These are phyloP conservation scores for Thalassarche chlororhynchos DNA, from an alignment of 2,113 vertebrate species.

Conservation along the genomic window DNA sequence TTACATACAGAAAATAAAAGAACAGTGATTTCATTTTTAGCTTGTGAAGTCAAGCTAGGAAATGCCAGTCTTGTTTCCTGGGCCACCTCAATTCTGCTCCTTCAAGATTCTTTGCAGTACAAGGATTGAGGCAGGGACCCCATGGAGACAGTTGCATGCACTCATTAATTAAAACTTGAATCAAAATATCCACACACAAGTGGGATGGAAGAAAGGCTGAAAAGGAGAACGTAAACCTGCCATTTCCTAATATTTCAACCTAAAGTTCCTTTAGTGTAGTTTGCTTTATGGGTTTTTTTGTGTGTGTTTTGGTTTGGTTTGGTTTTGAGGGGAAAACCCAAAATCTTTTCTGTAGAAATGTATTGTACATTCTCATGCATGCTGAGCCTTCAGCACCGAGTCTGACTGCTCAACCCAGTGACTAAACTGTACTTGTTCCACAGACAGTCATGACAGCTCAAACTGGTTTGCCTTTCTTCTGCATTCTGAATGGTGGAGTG, in stretches of 20 bases:
- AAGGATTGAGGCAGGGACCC: background rate
- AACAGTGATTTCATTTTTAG: background rate
- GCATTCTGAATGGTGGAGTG: background rate
- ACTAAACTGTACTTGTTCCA: background rate
- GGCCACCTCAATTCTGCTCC: background rate
- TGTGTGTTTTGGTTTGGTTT: background rate
- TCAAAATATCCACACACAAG: conserved; percentile 10
- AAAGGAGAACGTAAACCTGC: background rate
- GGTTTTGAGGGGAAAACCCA: background rate
- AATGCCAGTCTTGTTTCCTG: background rate
- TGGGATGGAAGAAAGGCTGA: background rate
- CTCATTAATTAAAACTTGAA: conserved; percentile 36
- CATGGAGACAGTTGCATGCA: background rate
- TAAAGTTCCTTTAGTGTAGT: background rate
- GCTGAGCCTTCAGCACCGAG: background rate
- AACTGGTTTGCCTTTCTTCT: background rate
- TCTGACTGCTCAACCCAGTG: background rate
- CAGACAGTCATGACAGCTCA: background rate
- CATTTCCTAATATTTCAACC: conserved; percentile 5
- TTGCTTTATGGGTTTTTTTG: background rate
- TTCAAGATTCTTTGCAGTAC: background rate
- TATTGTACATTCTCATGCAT: background rate
- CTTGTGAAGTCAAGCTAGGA: conserved; percentile 15
- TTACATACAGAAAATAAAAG: conserved; percentile 18
- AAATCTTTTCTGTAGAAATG: background rate